Base-by-base conservation (phyloP, 2,113 vertebrate genomes). In the Euleptes europaea region DNA sequence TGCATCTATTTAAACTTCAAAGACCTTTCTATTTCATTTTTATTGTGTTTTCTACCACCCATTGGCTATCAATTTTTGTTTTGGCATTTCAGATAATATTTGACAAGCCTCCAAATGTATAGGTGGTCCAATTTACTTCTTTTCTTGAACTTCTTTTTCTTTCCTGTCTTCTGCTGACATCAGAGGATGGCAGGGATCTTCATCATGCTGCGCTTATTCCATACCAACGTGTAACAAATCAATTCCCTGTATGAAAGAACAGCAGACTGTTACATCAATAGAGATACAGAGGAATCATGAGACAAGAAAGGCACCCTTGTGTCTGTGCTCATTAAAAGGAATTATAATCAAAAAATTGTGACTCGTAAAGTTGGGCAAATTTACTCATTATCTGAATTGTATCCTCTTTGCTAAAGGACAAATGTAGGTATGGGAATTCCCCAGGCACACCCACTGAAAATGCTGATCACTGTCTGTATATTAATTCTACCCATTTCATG, bases 391-490 rank as follows among this genome's bases (percentile, higher is more conserved):
- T 73, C 21, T 57, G 47, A 0, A 0, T 40, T 75, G 23, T 33
- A 35, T 86, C 93, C 88, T 3, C 72, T 74, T 79, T 86, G 60
- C 66, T 47, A 66, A 83, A 54, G 47, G 80, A 9, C 66, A 85
- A 73, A 89, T 80, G 77, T n/a, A 69, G 86, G 13, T 28, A 35
- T 0, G 1, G 88, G 79, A 0, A 7, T 9, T 1, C 69, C 44
- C 69, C 2, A 69, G 0, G 0, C 0, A 69, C 84, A 9, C 51
- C 70, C 63, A 26, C 26, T 72, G 66, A 60, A 84, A 54, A 10
- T 51, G 92, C 73, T 88, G 76, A 79, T 14, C 17, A 0, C 10
- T 80, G 85, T 47, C 71, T 57, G 79, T 79, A 17, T 79, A 78
- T 44, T 35, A 82, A 21, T 5, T 4, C 67, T 42, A n/a, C 26